Conservation (phyloP, 2,888 invertebrate species). For the Brenthis ino region DNA sequence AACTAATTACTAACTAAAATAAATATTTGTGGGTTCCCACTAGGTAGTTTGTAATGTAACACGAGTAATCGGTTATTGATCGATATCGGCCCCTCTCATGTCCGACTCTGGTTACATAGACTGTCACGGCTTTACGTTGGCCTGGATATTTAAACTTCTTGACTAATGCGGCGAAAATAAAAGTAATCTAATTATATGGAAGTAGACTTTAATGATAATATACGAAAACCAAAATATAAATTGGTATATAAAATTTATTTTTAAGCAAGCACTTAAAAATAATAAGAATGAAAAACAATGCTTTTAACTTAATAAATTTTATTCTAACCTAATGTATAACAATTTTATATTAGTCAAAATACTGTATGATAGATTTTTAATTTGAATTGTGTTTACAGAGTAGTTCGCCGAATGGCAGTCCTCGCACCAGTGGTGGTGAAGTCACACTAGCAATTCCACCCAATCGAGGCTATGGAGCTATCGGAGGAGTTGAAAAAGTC, state of each 20-base stretch:
- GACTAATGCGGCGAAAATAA: slow-evolving; percentile 12
- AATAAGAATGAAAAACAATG: too few species aligned
- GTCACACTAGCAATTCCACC: slow-evolving; percentile 60
- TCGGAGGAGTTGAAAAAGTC: slow-evolving; percentile 75
- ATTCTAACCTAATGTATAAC: too few species aligned
- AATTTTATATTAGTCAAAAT: not conserved
- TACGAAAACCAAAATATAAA: not conserved
- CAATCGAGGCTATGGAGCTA: slow-evolving; percentile 66
- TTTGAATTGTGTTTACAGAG: slow-evolving; percentile 40
- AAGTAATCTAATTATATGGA: slow-evolving; percentile 8
- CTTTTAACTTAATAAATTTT: too few species aligned
- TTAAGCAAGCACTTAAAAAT: too few species aligned
- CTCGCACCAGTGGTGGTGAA: slow-evolving; percentile 61
- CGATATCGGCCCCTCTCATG: slow-evolving; percentile 26
- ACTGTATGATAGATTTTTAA: not conserved
- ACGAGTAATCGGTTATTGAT: slow-evolving; percentile 24
- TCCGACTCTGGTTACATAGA: slow-evolving; percentile 22
- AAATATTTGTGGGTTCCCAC: not conserved
- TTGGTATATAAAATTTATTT: not conserved
- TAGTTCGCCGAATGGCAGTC: slow-evolving; percentile 57
- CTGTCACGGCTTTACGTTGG: slow-evolving; percentile 27
- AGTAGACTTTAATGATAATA: not conserved
- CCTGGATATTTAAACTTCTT: slow-evolving; percentile 26
- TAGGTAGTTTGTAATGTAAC: slow-evolving; percentile 7
- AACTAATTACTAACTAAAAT: not conserved